These are phyloP conservation scores for Tauraco erythrolophus DNA, from an alignment of 2,113 vertebrate species.

Conservation along the genomic window DNA sequence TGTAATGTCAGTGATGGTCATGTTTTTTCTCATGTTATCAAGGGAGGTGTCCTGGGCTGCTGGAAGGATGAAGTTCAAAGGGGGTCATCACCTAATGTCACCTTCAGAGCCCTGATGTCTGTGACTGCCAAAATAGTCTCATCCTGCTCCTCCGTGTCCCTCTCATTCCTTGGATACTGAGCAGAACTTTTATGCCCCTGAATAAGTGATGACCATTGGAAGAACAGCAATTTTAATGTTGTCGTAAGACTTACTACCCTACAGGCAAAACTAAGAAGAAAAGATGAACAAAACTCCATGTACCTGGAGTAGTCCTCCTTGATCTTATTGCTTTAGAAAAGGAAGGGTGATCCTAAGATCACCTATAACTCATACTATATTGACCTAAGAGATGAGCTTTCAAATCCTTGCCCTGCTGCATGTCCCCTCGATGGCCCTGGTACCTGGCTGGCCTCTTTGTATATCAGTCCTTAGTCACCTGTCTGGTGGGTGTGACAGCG, in stretches of 20 bases:
- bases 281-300: background rate
- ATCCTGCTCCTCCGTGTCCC: background rate
- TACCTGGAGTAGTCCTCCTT: background rate
- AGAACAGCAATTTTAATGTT: background rate
- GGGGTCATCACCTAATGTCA: background rate
- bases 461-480: background rate
- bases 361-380: background rate
- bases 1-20: background rate
- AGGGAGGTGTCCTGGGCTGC: background rate
- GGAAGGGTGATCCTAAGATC: background rate
- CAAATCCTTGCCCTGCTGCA: background rate
- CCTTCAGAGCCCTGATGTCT: background rate
- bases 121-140: background rate
- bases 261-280: background rate
- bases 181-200: background rate
- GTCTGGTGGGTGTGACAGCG: background rate
- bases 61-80: background rate
- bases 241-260: background rate
- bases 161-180: background rate
- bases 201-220: background rate
- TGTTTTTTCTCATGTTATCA: background rate
- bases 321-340: background rate
- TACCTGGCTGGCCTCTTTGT: background rate
- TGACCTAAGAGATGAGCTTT: background rate
- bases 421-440: background rate